A percentile compares a stretch with the other conserved stretches of the same genome.
Conservation (phyloP, 2,113 vertebrate genomes). For the Sorex araneus region DNA sequence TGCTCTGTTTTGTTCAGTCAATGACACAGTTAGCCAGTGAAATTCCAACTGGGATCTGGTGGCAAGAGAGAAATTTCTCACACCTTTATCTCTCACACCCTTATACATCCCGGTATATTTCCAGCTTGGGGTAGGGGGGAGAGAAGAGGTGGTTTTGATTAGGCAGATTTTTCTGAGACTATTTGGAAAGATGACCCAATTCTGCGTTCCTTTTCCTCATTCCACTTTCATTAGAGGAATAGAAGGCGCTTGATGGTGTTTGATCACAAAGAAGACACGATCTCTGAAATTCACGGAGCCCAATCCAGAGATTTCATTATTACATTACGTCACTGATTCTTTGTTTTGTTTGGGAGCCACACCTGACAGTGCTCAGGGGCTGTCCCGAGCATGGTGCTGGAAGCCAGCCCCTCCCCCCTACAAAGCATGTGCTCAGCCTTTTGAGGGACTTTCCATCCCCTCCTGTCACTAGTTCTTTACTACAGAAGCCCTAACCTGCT, state of each 20-base stretch:
- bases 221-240: background rate
- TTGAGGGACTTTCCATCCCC: too few species aligned
- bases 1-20: conserved; percentile 71
- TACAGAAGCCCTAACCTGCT: background rate
- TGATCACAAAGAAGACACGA: background rate
- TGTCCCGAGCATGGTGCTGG: too few species aligned
- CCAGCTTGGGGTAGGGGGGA: background rate
- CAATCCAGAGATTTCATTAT: background rate
- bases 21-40: conserved; percentile 62
- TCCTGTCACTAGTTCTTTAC: background rate
- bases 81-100: background rate
- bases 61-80: conserved; percentile 38
- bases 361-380: too few species aligned
- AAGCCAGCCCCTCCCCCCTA: too few species aligned
- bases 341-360: too few species aligned
- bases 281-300: background rate
- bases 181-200: conserved; percentile 33
- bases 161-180: background rate
- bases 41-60: conserved; percentile 71
- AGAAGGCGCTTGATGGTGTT: background rate
- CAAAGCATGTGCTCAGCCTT: too few species aligned
- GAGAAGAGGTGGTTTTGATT: background rate
- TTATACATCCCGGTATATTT: background rate
- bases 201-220: conserved; percentile 4
- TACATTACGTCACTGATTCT: background rate